Evolutionary conservation across 2,797 vertebrate genomes (phyloP).

Genomic region (Lagocephalus sceleratus): DNA sequence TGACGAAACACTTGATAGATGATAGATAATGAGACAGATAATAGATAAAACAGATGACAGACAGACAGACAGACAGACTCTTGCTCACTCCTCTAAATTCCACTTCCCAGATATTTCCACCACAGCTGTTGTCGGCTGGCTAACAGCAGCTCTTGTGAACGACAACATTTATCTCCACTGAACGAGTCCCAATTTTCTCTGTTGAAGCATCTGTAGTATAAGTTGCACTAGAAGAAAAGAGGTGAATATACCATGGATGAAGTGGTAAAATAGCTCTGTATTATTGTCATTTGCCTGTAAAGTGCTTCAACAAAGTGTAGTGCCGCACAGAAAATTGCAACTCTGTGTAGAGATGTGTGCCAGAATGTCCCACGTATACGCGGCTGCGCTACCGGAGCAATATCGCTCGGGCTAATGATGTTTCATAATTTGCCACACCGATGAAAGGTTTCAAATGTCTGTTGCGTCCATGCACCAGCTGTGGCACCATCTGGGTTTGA

Average conservation of each 20-base stretch:
- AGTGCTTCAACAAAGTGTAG: background rate
- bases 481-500: conserved; percentile 37
- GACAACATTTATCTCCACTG: background rate
- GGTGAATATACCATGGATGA: background rate
- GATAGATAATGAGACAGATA: too few relatives aligned
- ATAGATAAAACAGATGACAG: too few relatives aligned
- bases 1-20: too few relatives aligned
- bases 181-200: background rate
- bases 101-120: too few relatives aligned
- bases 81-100: too few relatives aligned
- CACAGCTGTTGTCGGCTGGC: too few relatives aligned
- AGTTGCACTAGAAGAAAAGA: background rate
- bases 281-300: background rate
- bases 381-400: background rate
- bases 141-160: too few relatives aligned
- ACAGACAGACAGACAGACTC: too few relatives aligned
- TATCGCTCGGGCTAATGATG: conserved; percentile 5
- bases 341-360: background rate
- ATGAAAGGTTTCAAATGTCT: conserved; percentile 36
- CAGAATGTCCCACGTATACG: background rate
- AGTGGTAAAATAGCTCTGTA: background rate
- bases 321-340: background rate
- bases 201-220: background rate
- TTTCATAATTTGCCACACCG: conserved; percentile 25
- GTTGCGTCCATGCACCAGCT: conserved; percentile 38